phyloP scores from a whole-genome alignment of 64 coral and sea anemone species.

The Acropora yongei region DNA sequence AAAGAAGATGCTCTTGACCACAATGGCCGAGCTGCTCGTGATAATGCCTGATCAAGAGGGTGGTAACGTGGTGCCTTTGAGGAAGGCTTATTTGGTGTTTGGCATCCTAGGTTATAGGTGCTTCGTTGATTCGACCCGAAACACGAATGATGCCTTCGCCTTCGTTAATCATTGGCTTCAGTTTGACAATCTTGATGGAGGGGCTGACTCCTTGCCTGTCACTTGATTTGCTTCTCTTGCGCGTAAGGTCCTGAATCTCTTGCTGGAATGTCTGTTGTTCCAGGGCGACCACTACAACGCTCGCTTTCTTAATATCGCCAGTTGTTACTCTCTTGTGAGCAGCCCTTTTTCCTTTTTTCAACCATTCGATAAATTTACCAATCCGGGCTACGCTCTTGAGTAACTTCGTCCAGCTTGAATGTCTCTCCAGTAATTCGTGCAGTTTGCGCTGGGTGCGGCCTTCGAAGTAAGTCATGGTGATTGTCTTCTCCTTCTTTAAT shows the following conservation, averaged over 20 bases:
- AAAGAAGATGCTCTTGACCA: slow-evolving; percentile 52
- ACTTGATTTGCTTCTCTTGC: not conserved
- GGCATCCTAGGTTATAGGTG: slow-evolving; percentile 52
- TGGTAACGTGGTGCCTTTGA: slow-evolving; percentile 44
- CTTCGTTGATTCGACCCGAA: slow-evolving; percentile 18
- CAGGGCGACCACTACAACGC: not conserved
- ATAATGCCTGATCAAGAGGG: slow-evolving; percentile 18
- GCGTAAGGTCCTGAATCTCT: slow-evolving; percentile 18
- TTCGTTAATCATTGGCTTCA: slow-evolving; percentile 37
- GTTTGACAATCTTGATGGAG: not conserved
- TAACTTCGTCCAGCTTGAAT: not conserved
- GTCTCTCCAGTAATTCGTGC: not conserved
- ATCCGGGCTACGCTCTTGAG: slow-evolving; percentile 7
- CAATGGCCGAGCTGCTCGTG: slow-evolving; percentile 47
- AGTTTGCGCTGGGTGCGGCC: not conserved
- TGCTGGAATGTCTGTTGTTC: not conserved
- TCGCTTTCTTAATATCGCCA: too few species aligned
- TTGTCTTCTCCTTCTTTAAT: not conserved
- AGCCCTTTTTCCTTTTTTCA: not conserved
- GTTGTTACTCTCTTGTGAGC: too few species aligned
- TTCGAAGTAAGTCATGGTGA: too few species aligned
- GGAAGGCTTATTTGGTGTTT: slow-evolving; percentile 68
- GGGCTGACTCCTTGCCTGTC: not conserved
- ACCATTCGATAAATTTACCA: slow-evolving; percentile 20
- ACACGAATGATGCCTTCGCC: slow-evolving; percentile 31